Percentiles rank a stretch among this genome's conserved stretches.
These are phyloP conservation scores for Halocynthia roretzi DNA, from an alignment of 23 tunicate species.

Conservation along the genomic window DNA sequence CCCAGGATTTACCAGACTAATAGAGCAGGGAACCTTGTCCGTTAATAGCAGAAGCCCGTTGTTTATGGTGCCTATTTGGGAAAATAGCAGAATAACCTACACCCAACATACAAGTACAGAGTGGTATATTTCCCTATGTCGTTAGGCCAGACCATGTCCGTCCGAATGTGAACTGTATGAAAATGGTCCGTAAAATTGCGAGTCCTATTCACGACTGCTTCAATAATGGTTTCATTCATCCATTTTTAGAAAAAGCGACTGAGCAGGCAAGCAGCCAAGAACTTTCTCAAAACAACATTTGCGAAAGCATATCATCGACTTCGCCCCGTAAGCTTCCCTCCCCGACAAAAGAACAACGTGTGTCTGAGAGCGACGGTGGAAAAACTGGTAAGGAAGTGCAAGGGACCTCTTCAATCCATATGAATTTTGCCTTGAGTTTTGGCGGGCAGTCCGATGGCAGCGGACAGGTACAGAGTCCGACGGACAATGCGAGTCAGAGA, in stretches of 20 bases:
- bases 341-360: conserved; percentile 8
- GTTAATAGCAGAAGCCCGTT: too few relatives aligned
- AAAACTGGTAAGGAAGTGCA: not conserved
- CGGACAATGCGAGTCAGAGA: conserved; percentile 18
- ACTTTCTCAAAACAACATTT: conserved; percentile 1
- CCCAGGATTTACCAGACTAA: too few relatives aligned
- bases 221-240: too few relatives aligned
- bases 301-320: not conserved
- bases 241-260: not conserved
- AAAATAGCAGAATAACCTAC: too few relatives aligned
- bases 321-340: conserved; percentile 9
- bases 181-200: too few relatives aligned
- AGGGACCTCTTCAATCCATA: conserved; percentile 39
- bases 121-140: too few relatives aligned
- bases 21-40: too few relatives aligned
- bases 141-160: too few relatives aligned
- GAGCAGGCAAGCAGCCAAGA: conserved; percentile 20
- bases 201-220: too few relatives aligned
- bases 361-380: not conserved
- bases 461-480: conserved; percentile 14
- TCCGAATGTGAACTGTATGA: too few relatives aligned
- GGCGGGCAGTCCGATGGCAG: conserved; percentile 69
- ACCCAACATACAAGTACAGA: too few relatives aligned
- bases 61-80: too few relatives aligned
- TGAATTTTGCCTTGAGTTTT: conserved; percentile 71